Conservation (phyloP, 1,140 invertebrate genomes). For the Lepidurus couesii region DNA sequence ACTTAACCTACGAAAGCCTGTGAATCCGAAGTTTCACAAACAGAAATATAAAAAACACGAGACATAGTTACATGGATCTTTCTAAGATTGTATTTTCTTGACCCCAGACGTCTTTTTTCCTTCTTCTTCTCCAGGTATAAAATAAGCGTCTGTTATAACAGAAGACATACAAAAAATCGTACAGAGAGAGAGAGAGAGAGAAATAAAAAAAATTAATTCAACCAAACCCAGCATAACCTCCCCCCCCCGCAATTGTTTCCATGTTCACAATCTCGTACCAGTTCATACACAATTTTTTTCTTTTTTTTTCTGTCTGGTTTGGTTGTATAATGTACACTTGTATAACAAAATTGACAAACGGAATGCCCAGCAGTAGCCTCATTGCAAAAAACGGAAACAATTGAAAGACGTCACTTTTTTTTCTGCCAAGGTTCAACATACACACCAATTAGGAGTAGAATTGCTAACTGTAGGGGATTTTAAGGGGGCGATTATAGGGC, state of each 20-base stretch:
- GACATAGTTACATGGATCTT: background rate
- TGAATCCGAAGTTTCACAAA: too few species aligned
- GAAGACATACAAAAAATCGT: too few species aligned
- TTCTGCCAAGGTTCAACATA: background rate
- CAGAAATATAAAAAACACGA: too few species aligned
- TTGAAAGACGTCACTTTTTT: background rate
- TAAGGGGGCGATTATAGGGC: too few species aligned
- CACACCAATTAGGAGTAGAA: background rate
- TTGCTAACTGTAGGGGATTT: too few species aligned
- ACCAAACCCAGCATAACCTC: too few species aligned
- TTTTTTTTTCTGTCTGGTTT: conserved; percentile 16
- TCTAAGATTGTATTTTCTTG: background rate
- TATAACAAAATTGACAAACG: conserved; percentile 1
- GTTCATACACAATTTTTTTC: background rate
- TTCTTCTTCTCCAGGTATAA: background rate
- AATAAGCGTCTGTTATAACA: too few species aligned
- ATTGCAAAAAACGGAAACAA: background rate
- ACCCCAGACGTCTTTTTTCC: background rate
- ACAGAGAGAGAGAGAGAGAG: too few species aligned
- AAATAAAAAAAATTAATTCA: too few species aligned
- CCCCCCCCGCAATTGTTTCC: background rate
- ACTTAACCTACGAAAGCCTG: too few species aligned
- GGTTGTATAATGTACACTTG: background rate
- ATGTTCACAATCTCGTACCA: background rate
- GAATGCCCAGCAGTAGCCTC: background rate